Base-by-base conservation (phyloP, 1,140 invertebrate species). In the Helicorthomorpha holstii region DNA sequence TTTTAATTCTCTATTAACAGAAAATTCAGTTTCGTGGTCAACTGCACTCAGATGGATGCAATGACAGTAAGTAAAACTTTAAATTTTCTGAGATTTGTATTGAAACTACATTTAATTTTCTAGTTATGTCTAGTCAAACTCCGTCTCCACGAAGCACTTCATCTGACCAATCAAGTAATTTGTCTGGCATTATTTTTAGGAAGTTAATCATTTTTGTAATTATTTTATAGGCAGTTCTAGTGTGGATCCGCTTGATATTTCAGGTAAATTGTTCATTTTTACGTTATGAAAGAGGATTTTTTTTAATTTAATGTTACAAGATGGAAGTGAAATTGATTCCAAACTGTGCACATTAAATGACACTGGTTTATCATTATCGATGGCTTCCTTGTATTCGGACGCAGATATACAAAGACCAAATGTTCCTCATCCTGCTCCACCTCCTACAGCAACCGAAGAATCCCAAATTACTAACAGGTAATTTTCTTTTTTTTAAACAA, bases 341-440 rank as follows among this genome's bases (percentile, higher is more conserved):
- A 46, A 64, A 55, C 45, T 66, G 49, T 45, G 52, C 7, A 34
- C 53, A 2, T 38, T 67, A 21, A 58, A 56, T 26, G 64, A 65
- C 54, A 56, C 60, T 61, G 75, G 72, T 3, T 60, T 78, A 23
- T 77, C 75, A 3, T 65, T 77, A 51, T 81, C 78, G 19, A 72
- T 78, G 66, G 75, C 74, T 16, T 80, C 78, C 1, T 62, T 78
- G 3, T 78, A 76, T 59, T 79, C 77, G 2, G 77, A 75, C 52
- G 66, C 68, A 22, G 75, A 77, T 58, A 56, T 73, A 7, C 44
- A 46, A 4, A 21, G 21, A 22, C 44, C 44, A 7, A 7, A 21
- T 7, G 19, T n/a, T n/a, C n/a, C n/a, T n/a, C n/a, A n/a, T n/a
- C n/a, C n/a, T n/a, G n/a, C n/a, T n/a, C n/a, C n/a, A n/a, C n/a